Percentiles rank a stretch among this genome's conserved stretches.
phyloP scores from a whole-genome alignment of 2,113 vertebrate species.

The Globicephala melas region DNA sequence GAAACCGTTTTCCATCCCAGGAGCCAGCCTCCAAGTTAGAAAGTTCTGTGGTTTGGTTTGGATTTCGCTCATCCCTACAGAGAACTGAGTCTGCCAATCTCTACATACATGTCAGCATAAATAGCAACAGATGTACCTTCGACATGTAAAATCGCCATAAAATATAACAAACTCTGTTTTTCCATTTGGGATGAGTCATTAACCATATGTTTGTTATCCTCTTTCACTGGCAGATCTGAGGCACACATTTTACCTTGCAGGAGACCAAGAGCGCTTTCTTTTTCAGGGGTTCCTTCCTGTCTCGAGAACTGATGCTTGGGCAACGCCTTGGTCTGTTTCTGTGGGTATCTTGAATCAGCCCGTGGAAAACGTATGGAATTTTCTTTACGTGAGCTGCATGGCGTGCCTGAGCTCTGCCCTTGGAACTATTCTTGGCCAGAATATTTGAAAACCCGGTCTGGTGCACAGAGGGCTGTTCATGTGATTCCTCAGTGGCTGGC shows the following conservation, averaged over 20 bases:
- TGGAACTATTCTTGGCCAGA: slow-evolving; percentile 51
- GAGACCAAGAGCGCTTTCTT: slow-evolving; percentile 45
- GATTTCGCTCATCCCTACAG: slow-evolving; percentile 86
- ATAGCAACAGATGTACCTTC: slow-evolving; percentile 89
- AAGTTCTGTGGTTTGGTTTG: slow-evolving; percentile 88
- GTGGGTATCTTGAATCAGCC: slow-evolving; percentile 56
- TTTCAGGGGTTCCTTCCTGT: slow-evolving; percentile 46
- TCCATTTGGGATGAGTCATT: slow-evolving; percentile 88
- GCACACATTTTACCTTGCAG: slow-evolving; percentile 71
- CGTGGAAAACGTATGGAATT: slow-evolving; percentile 69
- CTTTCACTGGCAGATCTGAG: slow-evolving; percentile 73
- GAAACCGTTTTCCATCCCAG: slow-evolving; percentile 79
- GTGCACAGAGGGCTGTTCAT: neutral
- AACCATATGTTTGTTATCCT: slow-evolving; percentile 85
- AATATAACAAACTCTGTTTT: slow-evolving; percentile 85
- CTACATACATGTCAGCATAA: slow-evolving; percentile 89
- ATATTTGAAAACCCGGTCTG: slow-evolving; percentile 30
- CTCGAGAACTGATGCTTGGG: slow-evolving; percentile 38
- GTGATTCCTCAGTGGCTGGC: neutral
- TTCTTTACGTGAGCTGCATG: slow-evolving; percentile 50
- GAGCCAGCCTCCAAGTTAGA: slow-evolving; percentile 82
- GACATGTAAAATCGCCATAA: slow-evolving; percentile 86
- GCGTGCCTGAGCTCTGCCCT: slow-evolving; percentile 17
- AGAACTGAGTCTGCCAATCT: slow-evolving; percentile 86
- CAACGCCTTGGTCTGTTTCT: slow-evolving; percentile 32